Percentiles rank a stretch among this genome's conserved stretches.
These are phyloP conservation scores for Zosterops pallidus DNA, from an alignment of 2,113 vertebrate genomes.

Conservation along the genomic window DNA sequence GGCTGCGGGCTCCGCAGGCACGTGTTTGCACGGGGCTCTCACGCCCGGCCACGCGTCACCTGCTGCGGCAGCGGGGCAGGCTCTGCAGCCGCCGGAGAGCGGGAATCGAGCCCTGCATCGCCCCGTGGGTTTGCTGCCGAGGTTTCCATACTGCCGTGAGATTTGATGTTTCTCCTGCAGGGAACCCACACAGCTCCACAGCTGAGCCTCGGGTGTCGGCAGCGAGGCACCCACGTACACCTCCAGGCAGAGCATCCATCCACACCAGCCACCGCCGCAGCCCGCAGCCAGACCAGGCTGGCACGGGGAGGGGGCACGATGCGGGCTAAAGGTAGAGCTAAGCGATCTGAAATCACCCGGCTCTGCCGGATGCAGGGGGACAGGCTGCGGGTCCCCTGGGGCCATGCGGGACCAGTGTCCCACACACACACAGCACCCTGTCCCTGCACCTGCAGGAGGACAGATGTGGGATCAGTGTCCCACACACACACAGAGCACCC, in stretches of 20 bases:
- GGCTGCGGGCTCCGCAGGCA: accelerated
- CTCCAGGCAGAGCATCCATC: neutral
- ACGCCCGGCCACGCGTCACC: neutral
- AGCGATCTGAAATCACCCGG: neutral
- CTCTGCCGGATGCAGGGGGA: neutral
- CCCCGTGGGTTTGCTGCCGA: neutral
- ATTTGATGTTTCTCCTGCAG: neutral
- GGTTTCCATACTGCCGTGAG: neutral
- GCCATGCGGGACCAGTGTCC: neutral
- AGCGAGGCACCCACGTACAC: neutral
- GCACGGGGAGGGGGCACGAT: neutral
- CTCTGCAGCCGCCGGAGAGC: neutral
- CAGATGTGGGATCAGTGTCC: neutral
- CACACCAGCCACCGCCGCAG: neutral
- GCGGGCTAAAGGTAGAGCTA: neutral
- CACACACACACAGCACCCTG: neutral
- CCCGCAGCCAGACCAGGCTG: neutral
- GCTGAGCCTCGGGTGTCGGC: neutral
- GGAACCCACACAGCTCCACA: neutral
- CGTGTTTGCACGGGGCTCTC: accelerated
- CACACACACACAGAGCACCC: neutral
- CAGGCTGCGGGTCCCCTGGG: neutral
- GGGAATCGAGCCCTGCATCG: neutral
- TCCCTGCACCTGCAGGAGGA: neutral
- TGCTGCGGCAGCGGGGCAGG: neutral